Evolutionary conservation across 1,140 invertebrate species (phyloP).

Genomic region (Subanguina moxae): DNA sequence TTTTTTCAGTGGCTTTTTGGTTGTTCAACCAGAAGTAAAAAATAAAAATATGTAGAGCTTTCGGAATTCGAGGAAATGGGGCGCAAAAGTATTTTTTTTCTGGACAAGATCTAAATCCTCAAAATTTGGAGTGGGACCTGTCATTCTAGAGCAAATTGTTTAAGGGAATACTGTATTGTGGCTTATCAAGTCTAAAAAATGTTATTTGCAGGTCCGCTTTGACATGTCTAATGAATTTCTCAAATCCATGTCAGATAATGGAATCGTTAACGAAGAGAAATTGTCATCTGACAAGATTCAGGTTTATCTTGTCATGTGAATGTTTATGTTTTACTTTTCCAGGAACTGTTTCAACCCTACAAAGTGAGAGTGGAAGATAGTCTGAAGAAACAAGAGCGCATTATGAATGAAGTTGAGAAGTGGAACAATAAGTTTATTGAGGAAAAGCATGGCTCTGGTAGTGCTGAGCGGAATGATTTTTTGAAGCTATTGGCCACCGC

Average conservation of each 20-base stretch:
- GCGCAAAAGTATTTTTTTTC: too few species aligned
- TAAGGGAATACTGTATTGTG: too few species aligned
- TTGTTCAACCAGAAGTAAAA: constrained; percentile 9
- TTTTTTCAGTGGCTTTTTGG: too few species aligned
- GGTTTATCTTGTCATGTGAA: too few species aligned
- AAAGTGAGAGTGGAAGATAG: constrained; percentile 71
- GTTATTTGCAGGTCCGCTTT: constrained; percentile 65
- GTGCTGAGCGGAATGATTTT: constrained; percentile 68
- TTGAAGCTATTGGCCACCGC: constrained; percentile 81
- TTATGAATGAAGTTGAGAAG: constrained; percentile 74
- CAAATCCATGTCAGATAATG: constrained; percentile 70
- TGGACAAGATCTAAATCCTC: too few species aligned
- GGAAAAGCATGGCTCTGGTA: constrained; percentile 60
- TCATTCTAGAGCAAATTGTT: too few species aligned
- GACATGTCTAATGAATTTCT: constrained; percentile 71
- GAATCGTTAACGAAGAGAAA: constrained; percentile 75
- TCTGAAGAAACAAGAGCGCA: constrained; percentile 71
- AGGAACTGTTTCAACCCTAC: constrained; percentile 74
- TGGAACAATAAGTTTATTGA: constrained; percentile 68
- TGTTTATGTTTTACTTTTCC: too few species aligned
- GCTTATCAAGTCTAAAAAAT: too few species aligned
- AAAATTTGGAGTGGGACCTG: too few species aligned
- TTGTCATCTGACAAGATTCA: constrained; percentile 67
- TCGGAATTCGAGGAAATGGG: too few species aligned
- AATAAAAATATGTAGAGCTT: too few species aligned